phyloP scores from a whole-genome alignment of 2,797 vertebrate genomes.

The Girardinus metallicus region DNA sequence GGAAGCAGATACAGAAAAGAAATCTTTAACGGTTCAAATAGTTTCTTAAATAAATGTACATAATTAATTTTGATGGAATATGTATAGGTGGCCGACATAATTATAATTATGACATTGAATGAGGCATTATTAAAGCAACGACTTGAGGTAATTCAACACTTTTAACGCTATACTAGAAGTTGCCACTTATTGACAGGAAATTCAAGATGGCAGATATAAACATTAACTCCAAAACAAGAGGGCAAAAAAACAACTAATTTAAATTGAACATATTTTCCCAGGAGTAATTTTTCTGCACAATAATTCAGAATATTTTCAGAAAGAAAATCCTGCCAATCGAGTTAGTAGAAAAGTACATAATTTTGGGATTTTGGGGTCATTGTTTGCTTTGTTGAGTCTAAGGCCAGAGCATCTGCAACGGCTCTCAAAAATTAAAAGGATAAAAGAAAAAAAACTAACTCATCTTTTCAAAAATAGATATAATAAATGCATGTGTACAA shows the following conservation, averaged over 20 bases:
- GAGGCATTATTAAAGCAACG: neutral
- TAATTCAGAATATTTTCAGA: slow-evolving; percentile 2
- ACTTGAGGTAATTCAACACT: neutral
- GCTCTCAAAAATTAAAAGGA: neutral
- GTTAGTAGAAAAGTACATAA: neutral
- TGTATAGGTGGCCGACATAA: too few relatives aligned
- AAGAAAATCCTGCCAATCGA: neutral
- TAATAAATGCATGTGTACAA: neutral
- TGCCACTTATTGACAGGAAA: neutral
- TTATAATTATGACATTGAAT: neutral
- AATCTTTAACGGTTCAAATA: too few relatives aligned
- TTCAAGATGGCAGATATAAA: neutral
- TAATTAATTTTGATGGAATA: too few relatives aligned
- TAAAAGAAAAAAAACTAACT: neutral
- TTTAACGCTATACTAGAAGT: neutral
- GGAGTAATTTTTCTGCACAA: neutral
- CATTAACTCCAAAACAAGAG: neutral
- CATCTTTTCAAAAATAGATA: neutral
- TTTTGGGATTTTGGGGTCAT: neutral
- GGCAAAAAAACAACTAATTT: neutral
- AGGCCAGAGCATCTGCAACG: neutral
- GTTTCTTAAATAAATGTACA: too few relatives aligned
- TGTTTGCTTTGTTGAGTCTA: neutral
- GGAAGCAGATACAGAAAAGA: too few relatives aligned
- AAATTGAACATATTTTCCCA: neutral